Evolutionary conservation across 2,888 invertebrate species (phyloP).

Genomic region (Pherbina coryleti): DNA sequence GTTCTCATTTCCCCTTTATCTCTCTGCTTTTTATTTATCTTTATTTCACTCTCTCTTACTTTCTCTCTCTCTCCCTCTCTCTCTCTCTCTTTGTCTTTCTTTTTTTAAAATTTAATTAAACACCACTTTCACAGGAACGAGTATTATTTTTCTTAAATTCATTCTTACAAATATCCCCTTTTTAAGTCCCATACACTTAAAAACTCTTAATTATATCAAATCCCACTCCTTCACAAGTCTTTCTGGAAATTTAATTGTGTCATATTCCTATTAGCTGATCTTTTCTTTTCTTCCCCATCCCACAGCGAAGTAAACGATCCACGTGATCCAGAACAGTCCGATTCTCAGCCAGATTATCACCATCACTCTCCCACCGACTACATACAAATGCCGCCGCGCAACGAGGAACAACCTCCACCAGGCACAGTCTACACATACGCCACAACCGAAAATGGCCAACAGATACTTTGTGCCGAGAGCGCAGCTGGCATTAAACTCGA

Average conservation of each 20-base stretch:
- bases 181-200: no score
- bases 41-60: no score
- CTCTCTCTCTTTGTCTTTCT: no score
- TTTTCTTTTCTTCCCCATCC: slow-evolving; percentile 7
- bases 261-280: not conserved
- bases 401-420: slow-evolving; percentile 55
- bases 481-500: slow-evolving; percentile 63
- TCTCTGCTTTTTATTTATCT: no score
- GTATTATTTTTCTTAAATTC: no score
- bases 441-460: slow-evolving; percentile 56
- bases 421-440: slow-evolving; percentile 60
- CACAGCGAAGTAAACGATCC: slow-evolving; percentile 63
- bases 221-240: no score
- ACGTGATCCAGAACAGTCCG: slow-evolving; percentile 58
- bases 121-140: no score
- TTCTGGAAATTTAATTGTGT: not conserved
- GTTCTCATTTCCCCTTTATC: no score
- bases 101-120: no score
- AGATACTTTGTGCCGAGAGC: slow-evolving; percentile 61
- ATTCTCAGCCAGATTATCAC: slow-evolving; percentile 56
- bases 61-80: no score
- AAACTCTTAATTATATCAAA: no score
- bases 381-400: slow-evolving; percentile 64
- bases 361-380: slow-evolving; percentile 61
- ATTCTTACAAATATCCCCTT: no score